Base-by-base conservation (phyloP, 2,113 vertebrate genomes). In the Platichthys stellatus region DNA sequence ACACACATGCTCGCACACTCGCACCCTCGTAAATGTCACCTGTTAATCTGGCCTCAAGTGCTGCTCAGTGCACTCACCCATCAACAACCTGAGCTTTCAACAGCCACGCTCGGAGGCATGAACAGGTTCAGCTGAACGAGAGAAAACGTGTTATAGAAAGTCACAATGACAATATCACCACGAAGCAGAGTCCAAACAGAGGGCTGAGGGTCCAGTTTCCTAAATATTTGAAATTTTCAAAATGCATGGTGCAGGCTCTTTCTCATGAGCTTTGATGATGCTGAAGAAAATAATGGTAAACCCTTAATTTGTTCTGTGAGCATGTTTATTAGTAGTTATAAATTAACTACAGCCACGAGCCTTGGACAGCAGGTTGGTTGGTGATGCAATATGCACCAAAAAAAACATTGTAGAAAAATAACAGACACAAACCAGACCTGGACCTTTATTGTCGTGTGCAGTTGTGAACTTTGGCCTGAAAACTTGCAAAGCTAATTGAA, bases 11-110 rank as follows among this genome's bases (percentile, higher is more conserved):
- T 70, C 83, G 65, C 84, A 84, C 80, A 64, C 85, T 86, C 83
- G 53, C 72, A 57, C 74, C 63, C 83, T 93, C 93, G 80, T 93
- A 94, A 94, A 95, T 92, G 91, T 94, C 93, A 92, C 84, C 90
- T 86, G 90, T 94, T 94, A 95, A 94, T 94, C 93, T 92, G 90
- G 72, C 82, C 87, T 91, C 89, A 90, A 94, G 87, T 89, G 89
- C 86, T 87, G 84, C 86, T 92, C 85, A 67, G 85, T 88, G 83
- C 91, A 86, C 84, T 89, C 89, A 78, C 78, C 85, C 68, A 78
- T 88, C 90, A 69, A 76, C 78, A 72, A 78, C 58, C 73, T 38
- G 35, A 77, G 79, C 69, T 71, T 66, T 63, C 35, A 1, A 71
- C 69, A 83, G 79, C 9, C 71, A 82, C 71, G 78, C 81, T 81